These are phyloP conservation scores for Phyllostomus hastatus DNA, from an alignment of 2,113 vertebrate species.

Conservation along the genomic window DNA sequence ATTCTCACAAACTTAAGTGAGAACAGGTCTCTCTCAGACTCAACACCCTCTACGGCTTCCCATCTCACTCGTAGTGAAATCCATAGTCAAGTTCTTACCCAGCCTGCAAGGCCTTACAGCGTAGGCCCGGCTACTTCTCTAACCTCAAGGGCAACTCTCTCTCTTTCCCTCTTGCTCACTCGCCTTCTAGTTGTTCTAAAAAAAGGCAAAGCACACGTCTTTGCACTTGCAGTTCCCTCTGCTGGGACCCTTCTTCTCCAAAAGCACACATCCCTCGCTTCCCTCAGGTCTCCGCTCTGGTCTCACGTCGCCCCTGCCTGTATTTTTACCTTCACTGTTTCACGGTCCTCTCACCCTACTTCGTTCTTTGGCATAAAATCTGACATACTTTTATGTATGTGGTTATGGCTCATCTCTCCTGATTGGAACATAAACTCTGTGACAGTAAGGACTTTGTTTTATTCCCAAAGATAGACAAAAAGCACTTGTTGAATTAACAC, in stretches of 20 bases:
- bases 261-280: neutral
- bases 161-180: neutral
- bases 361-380: neutral
- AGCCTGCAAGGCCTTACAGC: neutral
- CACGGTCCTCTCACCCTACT: neutral
- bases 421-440: neutral
- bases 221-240: neutral
- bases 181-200: neutral
- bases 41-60: neutral
- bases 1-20: neutral
- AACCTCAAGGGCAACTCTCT: constrained; percentile 26
- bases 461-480: neutral
- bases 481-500: constrained; percentile 15
- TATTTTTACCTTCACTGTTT: neutral
- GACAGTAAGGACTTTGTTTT: constrained; percentile 5
- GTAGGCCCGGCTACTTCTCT: neutral
- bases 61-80: neutral
- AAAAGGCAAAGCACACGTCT: constrained; percentile 3
- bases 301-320: neutral
- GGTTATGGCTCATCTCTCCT: neutral
- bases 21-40: neutral
- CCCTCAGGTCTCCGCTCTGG: neutral
- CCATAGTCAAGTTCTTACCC: neutral
- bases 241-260: neutral
- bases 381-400: neutral